Base-by-base conservation (phyloP, 2,888 invertebrate species). In the Coleophora flavipennella region DNA sequence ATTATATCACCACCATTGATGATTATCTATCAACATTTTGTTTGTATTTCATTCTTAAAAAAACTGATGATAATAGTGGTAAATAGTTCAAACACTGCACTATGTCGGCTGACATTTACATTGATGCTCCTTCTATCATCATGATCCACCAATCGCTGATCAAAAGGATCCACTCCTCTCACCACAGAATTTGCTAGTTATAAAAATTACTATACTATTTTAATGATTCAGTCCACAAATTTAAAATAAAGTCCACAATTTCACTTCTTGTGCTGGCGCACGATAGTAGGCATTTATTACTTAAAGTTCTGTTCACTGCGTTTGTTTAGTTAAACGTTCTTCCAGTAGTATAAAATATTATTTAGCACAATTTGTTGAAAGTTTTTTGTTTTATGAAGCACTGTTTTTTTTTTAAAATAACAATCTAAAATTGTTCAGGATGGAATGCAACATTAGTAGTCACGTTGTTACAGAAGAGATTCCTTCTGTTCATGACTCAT, bases 351-450 rank as follows among this genome's bases (percentile, higher is more conserved):
- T 72, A 78, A n/a, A 29, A n/a, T 29, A 29, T 29, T 77, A 72
- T 67, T 75, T 80, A 81, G 78, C 83, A 84, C 83, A 76, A 77
- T 79, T 83, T 81, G 73, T 79, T 81, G 75, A 80, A 69, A 72
- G 80, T 80, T 80, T 67, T 75, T 60, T 55, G 49, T 43, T 60
- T 74, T 69, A 67, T 72, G 71, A 77, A 79, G 78, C 83, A 83
- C 83, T 80, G 80, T 80, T 20, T 20, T 20, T 20, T 20, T 20
- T 20, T 80, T 74, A 77, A 83, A 80, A 75, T 64, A 67, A 70
- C 77, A 75, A 68, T 69, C 67, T 77, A 65, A 58, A 71, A 79
- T 67, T 74, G 80, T 81, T 78, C 79, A 65, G 67, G 69, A 69
- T 70, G 62, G 55, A 63, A 70, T 68, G 69, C 71, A 67, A 76